These are phyloP conservation scores for Mastacembelus armatus DNA, from an alignment of 2,797 vertebrate species.

Conservation along the genomic window DNA sequence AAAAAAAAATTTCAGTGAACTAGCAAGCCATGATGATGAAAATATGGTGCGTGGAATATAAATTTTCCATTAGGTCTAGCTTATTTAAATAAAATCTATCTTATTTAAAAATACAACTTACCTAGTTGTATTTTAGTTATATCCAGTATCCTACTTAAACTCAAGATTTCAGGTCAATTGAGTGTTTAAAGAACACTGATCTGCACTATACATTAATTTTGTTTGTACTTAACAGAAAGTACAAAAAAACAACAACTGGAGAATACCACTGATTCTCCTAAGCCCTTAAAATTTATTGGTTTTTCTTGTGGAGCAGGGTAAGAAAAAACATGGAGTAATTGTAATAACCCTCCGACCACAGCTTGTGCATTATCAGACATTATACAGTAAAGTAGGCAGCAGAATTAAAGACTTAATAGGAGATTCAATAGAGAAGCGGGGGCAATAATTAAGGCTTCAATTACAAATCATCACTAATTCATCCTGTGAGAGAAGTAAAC, in stretches of 20 bases:
- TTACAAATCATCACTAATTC: slow-evolving; percentile 28
- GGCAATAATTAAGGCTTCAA: slow-evolving; percentile 19
- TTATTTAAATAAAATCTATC: too few species aligned
- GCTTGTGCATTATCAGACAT: neutral
- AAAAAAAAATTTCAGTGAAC: neutral
- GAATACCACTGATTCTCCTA: neutral
- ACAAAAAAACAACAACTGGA: neutral
- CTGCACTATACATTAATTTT: neutral
- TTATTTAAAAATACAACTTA: neutral
- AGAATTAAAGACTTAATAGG: slow-evolving; percentile 19
- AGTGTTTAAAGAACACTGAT: neutral
- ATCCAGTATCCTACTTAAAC: neutral
- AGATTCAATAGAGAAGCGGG: neutral
- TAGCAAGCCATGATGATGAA: neutral
- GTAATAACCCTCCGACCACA: neutral
- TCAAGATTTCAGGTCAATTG: too few species aligned
- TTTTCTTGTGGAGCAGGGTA: neutral
- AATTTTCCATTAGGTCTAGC: too few species aligned
- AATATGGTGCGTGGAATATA: neutral
- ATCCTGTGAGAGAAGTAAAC: neutral
- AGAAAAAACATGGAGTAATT: neutral
- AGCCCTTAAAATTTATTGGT: neutral
- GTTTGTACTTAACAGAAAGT: neutral
- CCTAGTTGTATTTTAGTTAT: neutral
- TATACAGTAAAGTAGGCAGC: neutral